Evolutionary conservation across 2,888 invertebrate species (phyloP).

Genomic region (Mesochorus sp.): DNA sequence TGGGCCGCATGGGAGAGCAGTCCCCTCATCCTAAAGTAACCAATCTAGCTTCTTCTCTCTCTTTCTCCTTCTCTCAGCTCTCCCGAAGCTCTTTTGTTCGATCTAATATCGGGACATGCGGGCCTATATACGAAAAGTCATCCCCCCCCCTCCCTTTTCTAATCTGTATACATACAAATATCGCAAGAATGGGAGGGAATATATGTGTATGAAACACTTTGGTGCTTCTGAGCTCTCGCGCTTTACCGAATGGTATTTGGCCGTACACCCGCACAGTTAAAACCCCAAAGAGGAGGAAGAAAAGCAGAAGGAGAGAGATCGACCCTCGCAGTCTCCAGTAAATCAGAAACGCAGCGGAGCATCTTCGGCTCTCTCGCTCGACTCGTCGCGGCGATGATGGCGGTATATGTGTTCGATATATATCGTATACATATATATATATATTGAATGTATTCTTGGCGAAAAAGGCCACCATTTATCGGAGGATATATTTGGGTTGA

Average conservation of each 20-base stretch:
- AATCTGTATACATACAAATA: slow-evolving; percentile 7
- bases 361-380: slow-evolving; percentile 67
- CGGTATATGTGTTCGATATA: slow-evolving; percentile 30
- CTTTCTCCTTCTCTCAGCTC: slow-evolving; percentile 48
- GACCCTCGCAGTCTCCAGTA: slow-evolving; percentile 66
- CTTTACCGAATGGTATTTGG: slow-evolving; percentile 43
- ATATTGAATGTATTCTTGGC: too few relatives aligned
- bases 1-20: slow-evolving; percentile 19
- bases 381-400: slow-evolving; percentile 55
- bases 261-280: slow-evolving; percentile 49
- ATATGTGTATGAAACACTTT: slow-evolving; percentile 28
- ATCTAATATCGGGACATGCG: slow-evolving; percentile 51
- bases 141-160: slow-evolving; percentile 38
- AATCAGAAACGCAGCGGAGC: slow-evolving; percentile 78
- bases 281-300: slow-evolving; percentile 51
- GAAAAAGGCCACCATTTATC: slow-evolving; percentile 16
- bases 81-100: slow-evolving; percentile 51
- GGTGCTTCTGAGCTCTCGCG: slow-evolving; percentile 43
- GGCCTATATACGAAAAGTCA: slow-evolving; percentile 33
- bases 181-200: not conserved
- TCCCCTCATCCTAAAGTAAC: slow-evolving; percentile 46
- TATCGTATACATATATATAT: too few relatives aligned
- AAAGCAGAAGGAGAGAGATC: slow-evolving; percentile 14
- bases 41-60: slow-evolving; percentile 32
- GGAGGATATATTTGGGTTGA: slow-evolving; percentile 39